These are phyloP conservation scores for Steinernema scapterisci DNA, from an alignment of 2,888 invertebrate species.

Conservation along the genomic window DNA sequence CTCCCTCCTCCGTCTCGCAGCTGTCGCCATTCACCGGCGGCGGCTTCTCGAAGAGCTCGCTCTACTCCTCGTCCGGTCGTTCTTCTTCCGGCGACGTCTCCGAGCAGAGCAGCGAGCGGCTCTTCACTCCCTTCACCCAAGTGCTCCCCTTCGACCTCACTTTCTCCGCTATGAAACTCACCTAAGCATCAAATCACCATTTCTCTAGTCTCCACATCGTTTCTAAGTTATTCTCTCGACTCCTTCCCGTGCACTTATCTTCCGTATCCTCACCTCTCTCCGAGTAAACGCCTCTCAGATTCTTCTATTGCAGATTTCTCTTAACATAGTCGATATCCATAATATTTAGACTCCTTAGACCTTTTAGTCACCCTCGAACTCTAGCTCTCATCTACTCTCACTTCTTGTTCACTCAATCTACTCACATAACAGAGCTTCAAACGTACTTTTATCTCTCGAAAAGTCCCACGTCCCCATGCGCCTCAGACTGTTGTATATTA, in stretches of 20 bases:
- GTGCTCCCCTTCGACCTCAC: constrained; percentile 21
- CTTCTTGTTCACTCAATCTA: background rate
- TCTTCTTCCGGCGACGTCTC: constrained; percentile 27
- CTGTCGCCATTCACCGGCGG: constrained; percentile 18
- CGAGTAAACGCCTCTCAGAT: constrained; percentile 14
- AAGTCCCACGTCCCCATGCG: background rate
- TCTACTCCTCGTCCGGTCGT: constrained; percentile 21
- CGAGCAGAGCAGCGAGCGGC: background rate
- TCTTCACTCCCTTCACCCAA: constrained; percentile 14
- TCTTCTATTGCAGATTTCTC: constrained; percentile 24
- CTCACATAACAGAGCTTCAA: constrained; percentile 7
- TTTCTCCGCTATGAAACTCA: constrained; percentile 22
- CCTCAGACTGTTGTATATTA: background rate
- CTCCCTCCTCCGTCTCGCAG: constrained; percentile 2
- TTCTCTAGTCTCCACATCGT: background rate
- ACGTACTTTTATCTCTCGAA: background rate
- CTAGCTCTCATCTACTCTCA: constrained; percentile 14
- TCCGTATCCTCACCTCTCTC: background rate
- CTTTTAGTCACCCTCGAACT: background rate
- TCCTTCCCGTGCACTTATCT: background rate
- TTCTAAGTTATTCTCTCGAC: background rate
- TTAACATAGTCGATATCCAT: background rate
- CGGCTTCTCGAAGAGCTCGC: constrained; percentile 19
- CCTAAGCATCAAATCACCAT: background rate
- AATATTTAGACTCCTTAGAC: constrained; percentile 5